phyloP scores from a whole-genome alignment of 2,113 vertebrate genomes.

The Lates calcarifer region DNA sequence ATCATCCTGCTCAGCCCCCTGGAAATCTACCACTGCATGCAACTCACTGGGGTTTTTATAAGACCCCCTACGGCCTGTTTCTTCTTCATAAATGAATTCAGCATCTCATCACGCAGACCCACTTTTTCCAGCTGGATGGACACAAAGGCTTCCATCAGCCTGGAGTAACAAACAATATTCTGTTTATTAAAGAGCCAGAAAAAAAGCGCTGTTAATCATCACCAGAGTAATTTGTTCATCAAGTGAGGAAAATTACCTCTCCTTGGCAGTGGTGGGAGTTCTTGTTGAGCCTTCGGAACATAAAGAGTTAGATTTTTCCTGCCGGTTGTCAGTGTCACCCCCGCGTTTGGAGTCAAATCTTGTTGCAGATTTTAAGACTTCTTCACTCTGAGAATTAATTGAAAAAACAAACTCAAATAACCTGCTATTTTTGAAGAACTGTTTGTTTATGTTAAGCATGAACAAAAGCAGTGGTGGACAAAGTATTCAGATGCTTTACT shows the following conservation, averaged over 20 bases:
- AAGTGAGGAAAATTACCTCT: conserved; percentile 27
- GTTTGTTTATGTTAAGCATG: not conserved
- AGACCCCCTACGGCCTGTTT: conserved; percentile 68
- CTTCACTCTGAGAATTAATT: conserved; percentile 31
- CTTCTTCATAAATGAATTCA: conserved; percentile 80
- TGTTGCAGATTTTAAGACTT: conserved; percentile 16
- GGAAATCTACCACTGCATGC: not conserved
- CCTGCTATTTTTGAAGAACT: not conserved
- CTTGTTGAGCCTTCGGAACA: not conserved
- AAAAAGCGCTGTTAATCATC: not conserved
- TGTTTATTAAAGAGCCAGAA: conserved; percentile 6
- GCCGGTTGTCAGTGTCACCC: not conserved
- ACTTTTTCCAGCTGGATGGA: conserved; percentile 86
- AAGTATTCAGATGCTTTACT: not conserved
- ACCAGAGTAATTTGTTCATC: not conserved
- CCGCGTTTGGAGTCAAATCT: conserved; percentile 56
- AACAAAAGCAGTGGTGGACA: not conserved
- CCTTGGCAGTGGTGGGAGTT: not conserved
- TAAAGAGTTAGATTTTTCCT: not conserved
- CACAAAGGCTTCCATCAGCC: conserved; percentile 82
- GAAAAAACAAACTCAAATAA: not conserved
- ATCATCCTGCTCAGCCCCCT: conserved; percentile 31
- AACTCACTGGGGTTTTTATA: conserved; percentile 77
- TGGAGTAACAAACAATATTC: conserved; percentile 55
- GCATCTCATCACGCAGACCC: conserved; percentile 78